Conservation (phyloP, 2,888 invertebrate genomes). For the Polydrusus cervinus region DNA sequence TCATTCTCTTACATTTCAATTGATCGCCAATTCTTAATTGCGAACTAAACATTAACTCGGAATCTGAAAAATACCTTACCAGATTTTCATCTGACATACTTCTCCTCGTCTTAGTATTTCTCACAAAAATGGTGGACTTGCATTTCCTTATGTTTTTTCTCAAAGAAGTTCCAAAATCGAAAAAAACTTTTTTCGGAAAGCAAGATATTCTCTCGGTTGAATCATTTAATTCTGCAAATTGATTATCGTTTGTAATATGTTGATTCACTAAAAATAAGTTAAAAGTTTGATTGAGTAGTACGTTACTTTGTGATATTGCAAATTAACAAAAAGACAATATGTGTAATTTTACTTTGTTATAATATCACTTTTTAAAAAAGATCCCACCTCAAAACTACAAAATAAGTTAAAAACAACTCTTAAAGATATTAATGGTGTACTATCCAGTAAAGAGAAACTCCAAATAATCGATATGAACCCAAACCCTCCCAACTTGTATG, state of each 20-base stretch:
- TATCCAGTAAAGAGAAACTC: too few relatives aligned
- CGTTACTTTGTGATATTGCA: too few relatives aligned
- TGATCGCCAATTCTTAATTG: conserved; percentile 2
- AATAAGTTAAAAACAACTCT: too few relatives aligned
- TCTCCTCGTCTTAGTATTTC: conserved; percentile 39
- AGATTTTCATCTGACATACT: conserved; percentile 56
- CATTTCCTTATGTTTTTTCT: conserved; percentile 55
- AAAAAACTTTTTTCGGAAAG: conserved; percentile 51
- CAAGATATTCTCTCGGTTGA: conserved; percentile 45
- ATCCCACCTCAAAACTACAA: too few relatives aligned
- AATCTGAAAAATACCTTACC: conserved; percentile 59
- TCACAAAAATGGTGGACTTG: conserved; percentile 46
- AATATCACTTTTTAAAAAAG: too few relatives aligned
- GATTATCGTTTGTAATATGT: background rate
- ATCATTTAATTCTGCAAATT: background rate
- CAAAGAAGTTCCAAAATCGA: conserved; percentile 44
- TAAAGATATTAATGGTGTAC: too few relatives aligned
- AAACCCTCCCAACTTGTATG: too few relatives aligned
- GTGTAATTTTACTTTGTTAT: too few relatives aligned
- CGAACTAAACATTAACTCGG: conserved; percentile 54
- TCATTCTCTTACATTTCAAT: conserved; percentile 24
- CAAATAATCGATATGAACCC: too few relatives aligned
- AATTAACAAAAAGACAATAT: too few relatives aligned
- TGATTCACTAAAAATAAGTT: background rate
- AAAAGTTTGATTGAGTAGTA: too few relatives aligned